Evolutionary conservation across 2,797 vertebrate genomes (phyloP), one percentile per base, ranked within the genome.

Genomic region (Chiroxiphia lanceolata): DNA sequence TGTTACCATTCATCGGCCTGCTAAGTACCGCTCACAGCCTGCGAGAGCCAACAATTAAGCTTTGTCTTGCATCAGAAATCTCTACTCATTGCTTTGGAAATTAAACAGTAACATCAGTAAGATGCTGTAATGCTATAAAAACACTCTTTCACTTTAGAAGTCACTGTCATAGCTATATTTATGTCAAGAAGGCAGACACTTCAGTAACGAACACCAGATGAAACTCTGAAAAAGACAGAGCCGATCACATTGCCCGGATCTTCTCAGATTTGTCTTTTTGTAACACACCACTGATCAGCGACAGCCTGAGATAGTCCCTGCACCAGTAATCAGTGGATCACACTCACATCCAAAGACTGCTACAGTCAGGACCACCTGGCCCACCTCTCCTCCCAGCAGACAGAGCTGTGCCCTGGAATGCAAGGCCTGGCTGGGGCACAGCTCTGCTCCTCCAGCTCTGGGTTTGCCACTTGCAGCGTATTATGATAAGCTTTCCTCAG

Each of bases 341-440:
- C 19, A 16, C 44, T 42, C 18, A 10, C 27, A 27, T 4, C 23
- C 26, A 17, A 45, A 53, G 34, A 15, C 15, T 16, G 19, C 25
- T 10, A 4, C 12, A 47, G 3, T 2, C 31, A 15, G 5, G 19
- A 4, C 33, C 50, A 33, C 33, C 27, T 9, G 38, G 38, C 26
- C 19, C 63, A 40, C 5, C 17, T 59, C 36, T 38, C 31, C 54
- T 67, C 36, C 33, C 74, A 31, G 20, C 57, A 36, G 13, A 13
- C 12, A 27, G 15, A 60, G 65, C 36, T 0, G 1, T 16, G 68
- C 19, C 20, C 6, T 1, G 8, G 31, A 61, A 51, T 0, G 0
- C 4, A 1, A 38, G 45, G 57, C 29, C 54, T 15, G 60, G 54
- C 51, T 1, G 1, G 50, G 75, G 47, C 75, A n/a, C 42, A 0